These are phyloP conservation scores for Spea hammondii DNA, from an alignment of 2,797 vertebrate species.

Conservation along the genomic window DNA sequence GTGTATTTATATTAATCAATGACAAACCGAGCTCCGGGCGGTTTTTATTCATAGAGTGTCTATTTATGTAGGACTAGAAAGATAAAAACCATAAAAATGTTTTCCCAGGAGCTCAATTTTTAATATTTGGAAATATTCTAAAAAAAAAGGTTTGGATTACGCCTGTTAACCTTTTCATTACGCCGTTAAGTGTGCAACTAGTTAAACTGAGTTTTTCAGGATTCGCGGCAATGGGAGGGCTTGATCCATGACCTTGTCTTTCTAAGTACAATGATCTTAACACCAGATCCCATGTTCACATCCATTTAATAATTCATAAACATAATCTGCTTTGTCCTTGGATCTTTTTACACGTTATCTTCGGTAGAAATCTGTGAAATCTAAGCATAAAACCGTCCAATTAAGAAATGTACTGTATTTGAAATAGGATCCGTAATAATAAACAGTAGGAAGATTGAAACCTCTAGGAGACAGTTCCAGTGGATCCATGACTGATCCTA, in stretches of 20 bases:
- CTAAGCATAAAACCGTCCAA: not conserved
- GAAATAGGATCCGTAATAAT: not conserved
- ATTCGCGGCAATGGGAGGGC: slow-evolving; percentile 31
- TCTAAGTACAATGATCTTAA: slow-evolving; percentile 27
- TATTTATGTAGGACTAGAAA: too few species aligned
- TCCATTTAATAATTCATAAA: slow-evolving; percentile 44
- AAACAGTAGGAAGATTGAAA: not conserved
- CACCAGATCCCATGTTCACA: slow-evolving; percentile 34
- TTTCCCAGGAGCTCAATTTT: too few species aligned
- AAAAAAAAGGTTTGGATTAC: too few species aligned
- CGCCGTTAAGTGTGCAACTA: not conserved
- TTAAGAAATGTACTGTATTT: not conserved
- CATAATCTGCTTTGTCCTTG: slow-evolving; percentile 10
- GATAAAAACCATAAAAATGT: too few species aligned
- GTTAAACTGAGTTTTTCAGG: slow-evolving; percentile 28
- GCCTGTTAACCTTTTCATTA: too few species aligned
- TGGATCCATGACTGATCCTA: slow-evolving; percentile 13
- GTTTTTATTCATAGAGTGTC: too few species aligned
- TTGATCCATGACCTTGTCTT: slow-evolving; percentile 47
- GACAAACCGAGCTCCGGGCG: too few species aligned
- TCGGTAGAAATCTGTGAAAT: not conserved
- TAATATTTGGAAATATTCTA: too few species aligned
- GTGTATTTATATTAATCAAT: not conserved
- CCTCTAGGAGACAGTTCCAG: slow-evolving; percentile 9
- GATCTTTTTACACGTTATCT: not conserved